Base-by-base conservation (phyloP, 1,140 invertebrate genomes). In the Trachymyrmex septentrionalis region DNA sequence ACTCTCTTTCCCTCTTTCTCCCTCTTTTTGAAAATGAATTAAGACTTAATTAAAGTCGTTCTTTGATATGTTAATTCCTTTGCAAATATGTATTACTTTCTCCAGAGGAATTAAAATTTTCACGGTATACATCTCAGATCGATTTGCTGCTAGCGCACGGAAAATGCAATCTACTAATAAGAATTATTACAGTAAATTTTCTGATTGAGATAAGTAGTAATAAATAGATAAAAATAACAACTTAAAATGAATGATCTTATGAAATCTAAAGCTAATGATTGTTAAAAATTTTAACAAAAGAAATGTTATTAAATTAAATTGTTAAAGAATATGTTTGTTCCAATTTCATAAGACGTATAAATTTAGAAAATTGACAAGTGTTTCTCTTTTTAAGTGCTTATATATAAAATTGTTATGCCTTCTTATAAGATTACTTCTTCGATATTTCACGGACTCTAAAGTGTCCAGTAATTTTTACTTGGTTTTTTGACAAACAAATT, bases 51-150 rank as follows among this genome's bases (percentile, higher is more conserved):
- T 95, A 94, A 95, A 94, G 92, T 94, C 91, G 91, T 93, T 94
- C 95, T 95, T 95, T 95, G 95, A 95, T 94, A 95, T 95, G 95
- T 93, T 95, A 95, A 95, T 95, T 92, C 93, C 81, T 93, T 92
- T 93, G 93, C 93, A 95, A 95, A 95, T 94, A 94, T 92, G 92
- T 91, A 91, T 88, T 90, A 86, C 87, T 87, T 91, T 24, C 63
- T 64, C 57, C 75, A 67, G 61, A 71, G 76, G 66, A 90, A 87
- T 90, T 90, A 86, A 90, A 89, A 90, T 86, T 84, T 89, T 87
- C 84, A 53, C 14, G 24, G 66, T 55, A 80, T 80, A 66, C 48
- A 50, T 85, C 57, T 84, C 55, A 61, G 14, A 50, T 38, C 24
- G 55, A 84, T 75, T 67, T 30, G 50, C 12, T 34, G 38, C 77